These are phyloP conservation scores for Eupelmus urozonus DNA, from an alignment of 2,888 invertebrate species.

Conservation along the genomic window DNA sequence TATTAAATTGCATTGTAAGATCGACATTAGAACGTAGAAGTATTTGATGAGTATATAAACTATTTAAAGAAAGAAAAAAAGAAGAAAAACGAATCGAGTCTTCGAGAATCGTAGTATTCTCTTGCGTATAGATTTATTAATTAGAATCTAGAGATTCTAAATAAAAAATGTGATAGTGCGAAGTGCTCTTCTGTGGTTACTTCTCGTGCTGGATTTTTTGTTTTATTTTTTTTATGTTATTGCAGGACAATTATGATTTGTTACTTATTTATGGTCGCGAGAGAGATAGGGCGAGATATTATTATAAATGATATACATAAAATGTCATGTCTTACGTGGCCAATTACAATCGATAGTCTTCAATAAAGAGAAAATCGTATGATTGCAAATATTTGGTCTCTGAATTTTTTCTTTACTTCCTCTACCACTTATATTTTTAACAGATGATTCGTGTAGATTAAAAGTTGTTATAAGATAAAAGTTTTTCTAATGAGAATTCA, in stretches of 20 bases:
- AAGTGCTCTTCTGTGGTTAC: constrained; percentile 61
- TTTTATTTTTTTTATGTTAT: constrained; percentile 52
- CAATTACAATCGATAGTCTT: constrained; percentile 61
- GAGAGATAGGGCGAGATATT: constrained; percentile 45
- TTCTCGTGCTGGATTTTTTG: constrained; percentile 54
- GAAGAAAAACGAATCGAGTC: constrained; percentile 47
- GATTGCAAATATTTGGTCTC: constrained; percentile 41
- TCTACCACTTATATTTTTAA: neutral
- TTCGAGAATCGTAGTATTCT: constrained; percentile 48
- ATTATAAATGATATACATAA: constrained; percentile 50
- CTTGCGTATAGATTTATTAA: constrained; percentile 50
- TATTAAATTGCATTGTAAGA: constrained; percentile 21
- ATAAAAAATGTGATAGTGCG: constrained; percentile 60
- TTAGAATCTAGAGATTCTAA: constrained; percentile 60
- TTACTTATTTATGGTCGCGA: constrained; percentile 56
- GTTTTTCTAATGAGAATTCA: no score
- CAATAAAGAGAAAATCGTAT: constrained; percentile 60
- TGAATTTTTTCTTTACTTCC: constrained; percentile 5
- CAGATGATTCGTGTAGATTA: no score
- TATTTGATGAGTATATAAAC: constrained; percentile 45
- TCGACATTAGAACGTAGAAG: constrained; percentile 37
- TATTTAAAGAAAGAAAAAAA: constrained; percentile 39
- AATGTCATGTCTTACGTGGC: constrained; percentile 60
- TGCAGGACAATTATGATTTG: constrained; percentile 61
- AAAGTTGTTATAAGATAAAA: no score